Conservation (phyloP, 64 coral and sea anemone genomes). For the Pocillopora damicornis region DNA sequence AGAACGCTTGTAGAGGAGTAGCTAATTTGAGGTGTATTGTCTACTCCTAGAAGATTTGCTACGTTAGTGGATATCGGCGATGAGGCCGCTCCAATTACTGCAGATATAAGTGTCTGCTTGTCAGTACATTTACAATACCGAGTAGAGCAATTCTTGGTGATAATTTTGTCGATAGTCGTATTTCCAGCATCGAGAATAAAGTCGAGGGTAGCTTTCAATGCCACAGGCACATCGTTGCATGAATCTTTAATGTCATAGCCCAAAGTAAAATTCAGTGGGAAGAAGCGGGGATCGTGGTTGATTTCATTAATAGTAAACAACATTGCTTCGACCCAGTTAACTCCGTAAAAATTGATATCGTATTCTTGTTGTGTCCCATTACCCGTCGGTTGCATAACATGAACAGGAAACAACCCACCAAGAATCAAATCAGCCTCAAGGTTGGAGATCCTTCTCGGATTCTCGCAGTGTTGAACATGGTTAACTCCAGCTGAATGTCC, state of each 20-base stretch:
- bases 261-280: constrained; percentile 49
- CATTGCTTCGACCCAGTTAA: constrained; percentile 89
- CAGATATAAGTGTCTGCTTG: constrained; percentile 36
- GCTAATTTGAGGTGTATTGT: constrained; percentile 79
- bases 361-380: constrained; percentile 11
- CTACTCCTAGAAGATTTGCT: constrained; percentile 54
- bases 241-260: constrained; percentile 91
- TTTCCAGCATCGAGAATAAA: constrained; percentile 56
- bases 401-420: constrained; percentile 78
- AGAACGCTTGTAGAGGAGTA: constrained; percentile 83
- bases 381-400: constrained; percentile 19
- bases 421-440: constrained; percentile 31
- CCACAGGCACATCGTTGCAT: constrained; percentile 73
- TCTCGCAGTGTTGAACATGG: constrained; percentile 12
- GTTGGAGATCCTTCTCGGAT: not conserved
- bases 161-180: not conserved
- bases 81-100: constrained; percentile 82
- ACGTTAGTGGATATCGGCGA: constrained; percentile 72
- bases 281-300: constrained; percentile 19
- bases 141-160: constrained; percentile 5
- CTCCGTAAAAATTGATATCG: constrained; percentile 66
- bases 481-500: not conserved
- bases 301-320: constrained; percentile 79
- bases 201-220: constrained; percentile 58
- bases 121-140: constrained; percentile 16